Evolutionary conservation across 2,113 vertebrate species (phyloP).

Genomic region (Lepidothrix coronata): DNA sequence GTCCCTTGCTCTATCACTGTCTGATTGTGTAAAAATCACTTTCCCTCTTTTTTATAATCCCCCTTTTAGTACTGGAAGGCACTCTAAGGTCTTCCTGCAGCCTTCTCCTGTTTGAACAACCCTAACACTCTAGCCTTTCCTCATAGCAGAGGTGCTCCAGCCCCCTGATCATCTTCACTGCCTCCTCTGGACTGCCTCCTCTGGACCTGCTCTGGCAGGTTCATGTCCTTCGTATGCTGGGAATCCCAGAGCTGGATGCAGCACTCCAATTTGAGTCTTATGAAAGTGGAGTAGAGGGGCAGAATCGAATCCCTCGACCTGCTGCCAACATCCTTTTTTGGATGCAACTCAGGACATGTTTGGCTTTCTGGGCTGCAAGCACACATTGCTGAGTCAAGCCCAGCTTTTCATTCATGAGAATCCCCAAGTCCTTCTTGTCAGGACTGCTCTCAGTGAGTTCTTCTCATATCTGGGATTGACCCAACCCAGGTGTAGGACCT

Average conservation of each 20-base stretch:
- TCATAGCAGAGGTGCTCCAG: not conserved
- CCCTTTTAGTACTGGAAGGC: not conserved
- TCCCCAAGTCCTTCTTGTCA: not conserved
- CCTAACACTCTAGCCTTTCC: not conserved
- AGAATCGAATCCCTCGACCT: not conserved
- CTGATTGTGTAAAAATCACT: not conserved
- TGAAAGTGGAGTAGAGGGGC: not conserved
- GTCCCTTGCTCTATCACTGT: not conserved
- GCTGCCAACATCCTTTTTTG: not conserved
- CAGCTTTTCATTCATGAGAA: not conserved
- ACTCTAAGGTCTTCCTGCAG: not conserved
- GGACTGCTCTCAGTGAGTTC: not conserved
- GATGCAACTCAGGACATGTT: accelerated
- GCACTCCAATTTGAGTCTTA: not conserved
- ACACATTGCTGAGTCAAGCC: accelerated
- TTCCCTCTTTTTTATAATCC: not conserved
- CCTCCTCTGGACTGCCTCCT: not conserved
- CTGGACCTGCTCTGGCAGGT: accelerated
- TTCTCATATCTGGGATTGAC: not conserved
- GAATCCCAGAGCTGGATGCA: not conserved
- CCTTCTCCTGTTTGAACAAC: not conserved
- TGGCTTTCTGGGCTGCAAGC: not conserved
- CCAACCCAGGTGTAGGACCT: not conserved
- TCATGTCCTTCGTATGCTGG: not conserved
- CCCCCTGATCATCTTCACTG: not conserved